Evolutionary conservation across 2,113 vertebrate species (phyloP).

Genomic region (Centropus bengalensis): DNA sequence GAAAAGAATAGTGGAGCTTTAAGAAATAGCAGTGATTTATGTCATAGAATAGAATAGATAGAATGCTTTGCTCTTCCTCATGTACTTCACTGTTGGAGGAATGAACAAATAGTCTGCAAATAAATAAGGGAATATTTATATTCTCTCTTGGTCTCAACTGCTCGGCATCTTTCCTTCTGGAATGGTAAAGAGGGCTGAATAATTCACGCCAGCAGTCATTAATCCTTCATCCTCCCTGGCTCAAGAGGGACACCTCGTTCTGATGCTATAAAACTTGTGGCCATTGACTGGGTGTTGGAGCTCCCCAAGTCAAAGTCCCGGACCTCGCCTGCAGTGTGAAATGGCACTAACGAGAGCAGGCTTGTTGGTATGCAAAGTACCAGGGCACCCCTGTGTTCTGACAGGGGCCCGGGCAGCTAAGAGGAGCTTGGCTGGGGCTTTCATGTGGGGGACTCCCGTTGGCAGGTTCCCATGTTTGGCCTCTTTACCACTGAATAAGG

Average conservation of each 20-base stretch:
- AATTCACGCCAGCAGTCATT: slow-evolving; percentile 42
- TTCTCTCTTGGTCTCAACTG: slow-evolving; percentile 16
- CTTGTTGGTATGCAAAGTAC: not conserved
- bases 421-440: not conserved
- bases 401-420: not conserved
- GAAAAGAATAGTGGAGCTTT: not conserved
- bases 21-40: slow-evolving; percentile 42
- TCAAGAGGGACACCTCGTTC: not conserved
- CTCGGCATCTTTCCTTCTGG: not conserved
- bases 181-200: slow-evolving; percentile 34
- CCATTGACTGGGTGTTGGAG: not conserved
- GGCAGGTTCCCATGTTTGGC: not conserved
- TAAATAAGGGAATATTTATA: slow-evolving; percentile 59
- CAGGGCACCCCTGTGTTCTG: not conserved
- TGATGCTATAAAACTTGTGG: not conserved
- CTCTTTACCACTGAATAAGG: not conserved
- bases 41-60: not conserved
- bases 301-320: not conserved
- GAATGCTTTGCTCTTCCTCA: slow-evolving; percentile 26
- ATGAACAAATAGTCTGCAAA: slow-evolving; percentile 51
- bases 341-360: not conserved
- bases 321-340: not conserved
- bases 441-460: not conserved
- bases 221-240: slow-evolving; percentile 16
- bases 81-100: slow-evolving; percentile 28